Conservation (phyloP, 1,140 invertebrate genomes). For the Neoseiulus cucumeris region DNA sequence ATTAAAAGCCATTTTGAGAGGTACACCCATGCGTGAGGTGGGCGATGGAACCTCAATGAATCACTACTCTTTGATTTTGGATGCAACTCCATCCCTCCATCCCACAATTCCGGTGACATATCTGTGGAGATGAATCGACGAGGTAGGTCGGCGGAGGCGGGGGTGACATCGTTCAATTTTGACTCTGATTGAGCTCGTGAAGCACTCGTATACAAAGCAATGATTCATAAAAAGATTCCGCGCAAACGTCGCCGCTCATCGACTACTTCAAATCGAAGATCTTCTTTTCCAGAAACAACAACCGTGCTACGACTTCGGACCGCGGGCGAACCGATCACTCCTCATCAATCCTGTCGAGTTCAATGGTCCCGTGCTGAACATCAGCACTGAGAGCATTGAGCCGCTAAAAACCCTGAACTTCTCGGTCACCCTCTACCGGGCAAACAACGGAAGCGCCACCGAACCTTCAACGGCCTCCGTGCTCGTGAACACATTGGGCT, state of each 20-base stretch:
- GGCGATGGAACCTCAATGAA: background rate
- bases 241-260: too few species aligned
- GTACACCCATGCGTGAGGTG: background rate
- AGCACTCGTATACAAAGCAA: too few species aligned
- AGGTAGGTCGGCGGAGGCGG: too few species aligned
- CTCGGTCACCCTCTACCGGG: background rate
- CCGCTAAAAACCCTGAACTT: background rate
- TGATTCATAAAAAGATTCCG: too few species aligned
- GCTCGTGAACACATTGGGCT: background rate
- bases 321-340: background rate
- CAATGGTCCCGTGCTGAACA: slow-evolving; percentile 6
- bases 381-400: background rate
- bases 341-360: background rate
- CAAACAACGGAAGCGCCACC: background rate
- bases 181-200: too few species aligned
- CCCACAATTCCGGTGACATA: background rate
- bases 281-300: background rate
- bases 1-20: background rate
- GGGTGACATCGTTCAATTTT: too few species aligned
- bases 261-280: too few species aligned
- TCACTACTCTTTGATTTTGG: background rate
- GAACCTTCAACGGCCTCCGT: slow-evolving; percentile 2
- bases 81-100: background rate
- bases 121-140: slow-evolving; percentile 1
- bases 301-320: slow-evolving; percentile 4